Evolutionary conservation across 2,113 vertebrate genomes (phyloP), one percentile per base, ranked within the genome.

Genomic region (Siniperca knerii): DNA sequence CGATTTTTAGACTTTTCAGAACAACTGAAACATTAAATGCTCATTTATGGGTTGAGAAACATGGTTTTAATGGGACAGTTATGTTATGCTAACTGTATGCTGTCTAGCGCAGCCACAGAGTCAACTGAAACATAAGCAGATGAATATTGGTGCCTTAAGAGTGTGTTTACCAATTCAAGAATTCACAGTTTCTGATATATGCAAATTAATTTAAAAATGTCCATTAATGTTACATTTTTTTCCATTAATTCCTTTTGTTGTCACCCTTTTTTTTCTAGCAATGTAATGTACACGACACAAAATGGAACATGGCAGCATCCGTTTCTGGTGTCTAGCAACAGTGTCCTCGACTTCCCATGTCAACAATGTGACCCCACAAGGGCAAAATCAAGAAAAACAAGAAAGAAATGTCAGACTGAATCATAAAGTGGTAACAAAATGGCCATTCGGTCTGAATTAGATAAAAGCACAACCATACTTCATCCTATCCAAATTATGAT

Each of bases 391-490:
- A 13, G 2, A 1, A 54, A 66, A 54, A 25, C 48, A 15, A 8
- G 20, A 55, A 42, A 13, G 33, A 25, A 64, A 75, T 5, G 20
- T 23, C 37, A 42, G 9, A 42, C 10, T 23, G 6, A 18, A 29
- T 29, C 29, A 29, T 29, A 29, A 29, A 23, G 35, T 37, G 35
- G 3, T 37, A 75, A 64, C 11, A 75, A 62, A 75, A 64, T 8
- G 12, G 20, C 11, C 46, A 48, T 62, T 35, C 10, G 37, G 48
- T 42, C 33, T 21, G 6, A 67, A 44, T 44, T 66, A 8, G 40
- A n/a, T 46, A 65, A 77, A 71, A 40, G n/a, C 40, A 54, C 37
- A 64, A 29, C 21, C 54, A 58, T 50, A 33, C 29, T 44, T 76
- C 15, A 18, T 25, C 54, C 7, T 64, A 4, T 68, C 21, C 35